phyloP scores from a whole-genome alignment of 2,113 vertebrate species.

The Brachionichthys hirsutus region DNA sequence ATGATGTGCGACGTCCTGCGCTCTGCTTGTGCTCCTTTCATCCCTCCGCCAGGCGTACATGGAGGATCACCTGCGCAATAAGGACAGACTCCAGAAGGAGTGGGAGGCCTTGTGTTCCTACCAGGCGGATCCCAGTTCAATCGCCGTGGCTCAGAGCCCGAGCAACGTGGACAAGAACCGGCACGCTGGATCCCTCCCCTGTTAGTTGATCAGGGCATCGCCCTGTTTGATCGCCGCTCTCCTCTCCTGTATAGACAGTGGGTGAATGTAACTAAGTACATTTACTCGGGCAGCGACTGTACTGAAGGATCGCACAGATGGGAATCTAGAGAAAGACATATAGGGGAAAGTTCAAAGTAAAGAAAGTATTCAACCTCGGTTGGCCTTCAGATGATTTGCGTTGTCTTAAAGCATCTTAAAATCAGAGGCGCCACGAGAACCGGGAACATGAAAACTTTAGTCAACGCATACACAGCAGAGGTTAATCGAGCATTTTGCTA shows the following conservation, averaged over 20 bases:
- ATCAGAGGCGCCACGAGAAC: too few relatives aligned
- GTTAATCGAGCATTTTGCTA: too few relatives aligned
- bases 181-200: constrained; percentile 86
- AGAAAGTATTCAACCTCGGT: too few relatives aligned
- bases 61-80: constrained; percentile 96
- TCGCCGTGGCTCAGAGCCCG: constrained; percentile 79
- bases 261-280: neutral
- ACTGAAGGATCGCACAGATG: too few relatives aligned
- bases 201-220: constrained; percentile 84
- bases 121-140: constrained; percentile 90
- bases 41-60: constrained; percentile 85
- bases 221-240: too few relatives aligned
- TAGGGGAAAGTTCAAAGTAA: too few relatives aligned
- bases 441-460: too few relatives aligned
- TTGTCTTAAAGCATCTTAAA: too few relatives aligned
- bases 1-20: neutral
- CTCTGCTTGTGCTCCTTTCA: neutral
- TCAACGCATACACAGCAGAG: too few relatives aligned
- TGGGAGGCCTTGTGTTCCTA: constrained; percentile 95
- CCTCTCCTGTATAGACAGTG: neutral
- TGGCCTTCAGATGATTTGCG: too few relatives aligned
- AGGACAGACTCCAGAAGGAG: constrained; percentile 92
- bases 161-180: constrained; percentile 91
- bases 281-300: neutral
- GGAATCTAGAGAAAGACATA: too few relatives aligned